A percentile compares a stretch with the other conserved stretches of the same genome.
These are phyloP conservation scores for Physella acuta DNA, from an alignment of 1,140 invertebrate species.

Conservation along the genomic window DNA sequence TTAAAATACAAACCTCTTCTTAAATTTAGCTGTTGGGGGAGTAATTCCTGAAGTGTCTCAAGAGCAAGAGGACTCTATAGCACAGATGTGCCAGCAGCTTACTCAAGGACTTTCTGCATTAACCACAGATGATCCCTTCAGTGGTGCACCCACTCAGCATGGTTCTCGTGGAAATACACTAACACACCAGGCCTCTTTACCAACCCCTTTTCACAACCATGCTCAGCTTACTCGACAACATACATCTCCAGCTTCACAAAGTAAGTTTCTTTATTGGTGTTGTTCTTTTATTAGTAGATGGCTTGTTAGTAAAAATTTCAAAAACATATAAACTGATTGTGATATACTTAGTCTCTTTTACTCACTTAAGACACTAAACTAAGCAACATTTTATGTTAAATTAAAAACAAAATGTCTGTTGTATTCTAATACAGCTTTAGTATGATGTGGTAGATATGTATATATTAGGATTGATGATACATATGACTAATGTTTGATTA, in stretches of 20 bases:
- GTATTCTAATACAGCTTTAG: too few relatives aligned
- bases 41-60: conserved; percentile 81
- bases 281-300: too few relatives aligned
- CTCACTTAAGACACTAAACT: too few relatives aligned
- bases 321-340: too few relatives aligned
- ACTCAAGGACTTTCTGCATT: conserved; percentile 79
- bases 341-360: too few relatives aligned
- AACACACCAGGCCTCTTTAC: conserved; percentile 42
- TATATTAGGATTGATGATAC: too few relatives aligned
- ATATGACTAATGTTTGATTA: too few relatives aligned
- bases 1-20: too few relatives aligned
- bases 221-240: conserved; percentile 27
- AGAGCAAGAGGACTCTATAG: conserved; percentile 70
- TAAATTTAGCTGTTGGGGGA: conserved; percentile 63
- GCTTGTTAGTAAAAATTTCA: too few relatives aligned
- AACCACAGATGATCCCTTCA: conserved; percentile 69
- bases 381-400: too few relatives aligned
- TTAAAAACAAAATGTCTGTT: too few relatives aligned
- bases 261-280: conserved; percentile 21
- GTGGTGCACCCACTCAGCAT: conserved; percentile 28
- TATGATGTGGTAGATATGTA: too few relatives aligned
- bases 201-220: conserved; percentile 34
- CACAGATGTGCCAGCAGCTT: conserved; percentile 84
- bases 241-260: conserved; percentile 31
- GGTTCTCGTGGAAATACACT: conserved; percentile 20